Base-by-base conservation (phyloP, 2,113 vertebrate species). In the Cheirogaleus medius region DNA sequence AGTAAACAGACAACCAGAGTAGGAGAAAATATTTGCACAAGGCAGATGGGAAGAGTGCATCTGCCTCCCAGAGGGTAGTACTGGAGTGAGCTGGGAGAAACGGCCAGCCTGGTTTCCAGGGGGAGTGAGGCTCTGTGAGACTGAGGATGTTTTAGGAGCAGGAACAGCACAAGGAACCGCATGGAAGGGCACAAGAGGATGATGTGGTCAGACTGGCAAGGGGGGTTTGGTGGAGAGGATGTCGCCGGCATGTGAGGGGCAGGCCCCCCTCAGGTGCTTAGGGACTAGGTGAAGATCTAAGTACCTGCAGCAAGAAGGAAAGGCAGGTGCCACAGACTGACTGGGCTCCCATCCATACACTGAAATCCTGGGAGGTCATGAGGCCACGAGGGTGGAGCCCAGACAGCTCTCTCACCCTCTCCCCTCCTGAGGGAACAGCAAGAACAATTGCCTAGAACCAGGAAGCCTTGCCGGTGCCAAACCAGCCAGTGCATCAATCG, bases 81-180 rank as follows among this genome's bases (percentile, higher is more conserved):
- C 13, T 3, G 32, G 49, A 27, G n/a, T n/a, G 56, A 39, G 18
- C 25, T 5, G 15, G 47, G 13, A 1, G 44, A 37, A 13, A 23
- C 2, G 0, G 3, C 20, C 4, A 54, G 44, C n/a, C 44, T 5
- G 1, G 27, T 23, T 7, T 32, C 21, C 18, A 78, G 21, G 37
- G 37, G n/a, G 21, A 68, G 8, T 58, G 60, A 39, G 23, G 71
- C n/a, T 66, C 47, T n/a, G 4, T 27, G 4, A 34, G 86, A 44
- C 47, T 10, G 49, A 11, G 44, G 6, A 47, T 39, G 29, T 32
- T 78, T 47, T 42, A 17, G 49, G 73, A 21, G 73, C 20, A 6
- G 60, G 37, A 10, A 58, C 23, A 37, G 60, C 49, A 58, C 1
- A 47, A 27, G 25, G 71, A 60, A n/a, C 5, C 2, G 86, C 29